Evolutionary conservation across 2,888 invertebrate genomes (phyloP), one percentile per base, ranked within the genome.

Genomic region (Dione juno): DNA sequence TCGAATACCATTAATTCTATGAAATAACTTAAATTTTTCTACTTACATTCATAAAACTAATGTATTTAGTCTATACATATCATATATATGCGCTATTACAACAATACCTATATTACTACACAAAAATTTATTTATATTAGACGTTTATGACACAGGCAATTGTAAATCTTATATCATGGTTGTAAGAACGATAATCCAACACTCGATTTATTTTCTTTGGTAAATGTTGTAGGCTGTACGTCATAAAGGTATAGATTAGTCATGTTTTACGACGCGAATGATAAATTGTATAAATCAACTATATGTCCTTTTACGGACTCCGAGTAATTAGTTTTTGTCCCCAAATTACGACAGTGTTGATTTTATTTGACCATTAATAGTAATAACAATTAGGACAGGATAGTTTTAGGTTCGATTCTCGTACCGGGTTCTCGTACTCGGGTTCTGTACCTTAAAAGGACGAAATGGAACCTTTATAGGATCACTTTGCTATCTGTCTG

Each of bases 51-150:
- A 50, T 72, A 61, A 69, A 67, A 69, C 66, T 69, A 72, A 70
- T 71, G 69, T 69, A 70, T 61, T 73, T 65, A 52, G 66, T 68
- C 74, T 70, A 71, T 75, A 74, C 70, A 74, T 74, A 73, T 75
- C 68, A 59, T 75, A 75, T 75, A 75, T 75, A 72, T 21, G 28
- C 14, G 53, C 70, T 69, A 69, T 74, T 67, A 74, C 69, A 70
- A 50, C 69, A 67, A 63, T 73, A 54, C 73, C 59, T 45, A 67
- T 54, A 65, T 28, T 48, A 57, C 63, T 45, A 16, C 45, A 61
- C 61, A 61, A 43, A 19, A 57, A 16, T 40, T 0, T 7, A 54
- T 9, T 16, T 16, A 50, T 37, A 66, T 66, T 52, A 21, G 43
- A 35, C 37, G 21, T 13, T 57, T 57, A 41, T 41, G 11, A 13